Evolutionary conservation across 2,113 vertebrate species (phyloP).

Genomic region (Tenebrosternarchus preto): DNA sequence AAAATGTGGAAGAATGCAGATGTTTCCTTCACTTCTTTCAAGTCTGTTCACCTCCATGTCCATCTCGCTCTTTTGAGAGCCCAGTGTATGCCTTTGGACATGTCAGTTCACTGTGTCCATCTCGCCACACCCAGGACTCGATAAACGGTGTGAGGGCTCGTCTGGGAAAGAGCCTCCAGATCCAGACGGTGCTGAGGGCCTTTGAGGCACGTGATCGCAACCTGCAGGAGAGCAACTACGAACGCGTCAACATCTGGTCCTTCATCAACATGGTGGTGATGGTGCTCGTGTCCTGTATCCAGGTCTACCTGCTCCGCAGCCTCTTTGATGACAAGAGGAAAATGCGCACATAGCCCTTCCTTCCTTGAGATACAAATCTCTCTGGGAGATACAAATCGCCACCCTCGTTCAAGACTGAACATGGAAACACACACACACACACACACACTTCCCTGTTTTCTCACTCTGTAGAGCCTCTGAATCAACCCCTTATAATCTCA

Average conservation of each 20-base stretch:
- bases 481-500: background rate
- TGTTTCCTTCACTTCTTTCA: background rate
- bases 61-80: background rate
- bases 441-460: background rate
- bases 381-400: conserved; percentile 11
- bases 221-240: conserved; percentile 93
- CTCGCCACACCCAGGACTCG: conserved; percentile 78
- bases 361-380: background rate
- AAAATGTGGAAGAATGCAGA: too few relatives aligned
- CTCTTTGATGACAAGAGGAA: conserved; percentile 93
- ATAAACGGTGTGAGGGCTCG: conserved; percentile 93
- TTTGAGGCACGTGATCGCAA: conserved; percentile 97
- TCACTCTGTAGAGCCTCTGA: conserved; percentile 7
- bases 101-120: too few relatives aligned
- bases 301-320: conserved; percentile 92
- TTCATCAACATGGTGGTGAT: conserved; percentile 84
- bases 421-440: too few relatives aligned
- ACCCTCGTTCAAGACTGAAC: conserved; percentile 16
- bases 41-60: background rate
- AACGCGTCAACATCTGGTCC: conserved; percentile 95
- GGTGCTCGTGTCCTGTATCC: conserved; percentile 85
- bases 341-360: conserved; percentile 81
- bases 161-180: conserved; percentile 90
- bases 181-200: conserved; percentile 90
- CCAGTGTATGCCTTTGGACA: too few relatives aligned